These are phyloP conservation scores for Melanotaenia nigrans DNA, from an alignment of 2,797 vertebrate species.

Conservation along the genomic window DNA sequence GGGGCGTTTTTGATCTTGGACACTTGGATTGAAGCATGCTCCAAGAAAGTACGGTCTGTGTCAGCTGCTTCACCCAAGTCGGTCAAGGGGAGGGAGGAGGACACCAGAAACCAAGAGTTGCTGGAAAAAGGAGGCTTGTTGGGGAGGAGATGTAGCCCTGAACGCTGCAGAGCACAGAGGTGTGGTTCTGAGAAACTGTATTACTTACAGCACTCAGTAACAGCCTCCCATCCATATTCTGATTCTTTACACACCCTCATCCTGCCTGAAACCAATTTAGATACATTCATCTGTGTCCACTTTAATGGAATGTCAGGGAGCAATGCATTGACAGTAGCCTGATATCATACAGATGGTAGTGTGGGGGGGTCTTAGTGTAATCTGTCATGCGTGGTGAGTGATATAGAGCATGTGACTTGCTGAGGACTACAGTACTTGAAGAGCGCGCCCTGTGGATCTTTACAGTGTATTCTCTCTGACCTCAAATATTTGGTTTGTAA, in stretches of 20 bases:
- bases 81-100: constrained; percentile 42
- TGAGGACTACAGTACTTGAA: constrained; percentile 57
- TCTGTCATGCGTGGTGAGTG: constrained; percentile 75
- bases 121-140: constrained; percentile 30
- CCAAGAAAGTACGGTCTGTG: constrained; percentile 31
- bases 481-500: constrained; percentile 81
- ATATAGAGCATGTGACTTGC: constrained; percentile 72
- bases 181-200: constrained; percentile 59
- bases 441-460: constrained; percentile 60
- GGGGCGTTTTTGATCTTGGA: constrained; percentile 39
- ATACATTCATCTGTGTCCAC: constrained; percentile 78
- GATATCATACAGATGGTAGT: constrained; percentile 76
- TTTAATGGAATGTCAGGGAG: constrained; percentile 73
- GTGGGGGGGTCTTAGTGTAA: constrained; percentile 74
- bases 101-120: constrained; percentile 30
- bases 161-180: constrained; percentile 67
- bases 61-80: constrained; percentile 27
- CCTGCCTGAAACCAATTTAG: constrained; percentile 65
- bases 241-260: constrained; percentile 66
- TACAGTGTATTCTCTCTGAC: constrained; percentile 70
- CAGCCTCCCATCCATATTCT: constrained; percentile 62
- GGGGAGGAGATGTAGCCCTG: constrained; percentile 42
- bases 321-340: constrained; percentile 66
- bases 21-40: constrained; percentile 37
- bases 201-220: constrained; percentile 47